Percentiles rank a stretch among this genome's conserved stretches.
phyloP scores from a whole-genome alignment of 2,888 invertebrate genomes.

The Cheilosia impressa region DNA sequence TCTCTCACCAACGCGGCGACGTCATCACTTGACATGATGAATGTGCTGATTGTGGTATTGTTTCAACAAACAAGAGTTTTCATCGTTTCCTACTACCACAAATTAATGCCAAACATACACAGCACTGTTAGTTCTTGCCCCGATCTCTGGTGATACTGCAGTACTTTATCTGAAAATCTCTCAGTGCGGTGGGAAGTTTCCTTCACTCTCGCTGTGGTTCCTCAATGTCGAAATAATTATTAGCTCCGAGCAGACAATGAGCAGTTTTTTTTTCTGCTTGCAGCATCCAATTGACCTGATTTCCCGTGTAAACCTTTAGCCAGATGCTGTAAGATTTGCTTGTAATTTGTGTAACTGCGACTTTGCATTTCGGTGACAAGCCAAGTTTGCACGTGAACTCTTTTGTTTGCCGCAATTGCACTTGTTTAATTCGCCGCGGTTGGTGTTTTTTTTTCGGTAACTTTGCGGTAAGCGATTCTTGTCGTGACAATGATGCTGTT shows the following conservation, averaged over 20 bases:
- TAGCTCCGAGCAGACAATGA: conserved; percentile 65
- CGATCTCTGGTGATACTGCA: conserved; percentile 15
- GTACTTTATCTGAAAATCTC: conserved; percentile 31
- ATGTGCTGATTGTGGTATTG: conserved; percentile 34
- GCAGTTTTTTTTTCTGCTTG: conserved; percentile 33
- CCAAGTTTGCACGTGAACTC: conserved; percentile 60
- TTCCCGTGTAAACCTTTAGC: not conserved
- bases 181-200: conserved; percentile 56
- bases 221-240: conserved; percentile 80
- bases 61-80: conserved; percentile 39
- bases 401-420: conserved; percentile 45
- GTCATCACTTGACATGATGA: conserved; percentile 33
- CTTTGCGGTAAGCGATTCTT: conserved; percentile 15
- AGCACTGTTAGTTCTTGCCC: conserved; percentile 14
- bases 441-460: not conserved
- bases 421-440: conserved; percentile 13
- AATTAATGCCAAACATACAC: not conserved
- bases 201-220: conserved; percentile 52
- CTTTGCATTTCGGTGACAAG: conserved; percentile 48
- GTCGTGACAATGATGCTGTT: conserved; percentile 42
- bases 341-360: conserved; percentile 7
- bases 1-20: not conserved
- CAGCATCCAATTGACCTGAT: conserved; percentile 71
- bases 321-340: not conserved
- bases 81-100: too few species aligned